These are phyloP conservation scores for Crossaster papposus DNA, from an alignment of 53 echinoderm and acorn worm genomes.

Conservation along the genomic window DNA sequence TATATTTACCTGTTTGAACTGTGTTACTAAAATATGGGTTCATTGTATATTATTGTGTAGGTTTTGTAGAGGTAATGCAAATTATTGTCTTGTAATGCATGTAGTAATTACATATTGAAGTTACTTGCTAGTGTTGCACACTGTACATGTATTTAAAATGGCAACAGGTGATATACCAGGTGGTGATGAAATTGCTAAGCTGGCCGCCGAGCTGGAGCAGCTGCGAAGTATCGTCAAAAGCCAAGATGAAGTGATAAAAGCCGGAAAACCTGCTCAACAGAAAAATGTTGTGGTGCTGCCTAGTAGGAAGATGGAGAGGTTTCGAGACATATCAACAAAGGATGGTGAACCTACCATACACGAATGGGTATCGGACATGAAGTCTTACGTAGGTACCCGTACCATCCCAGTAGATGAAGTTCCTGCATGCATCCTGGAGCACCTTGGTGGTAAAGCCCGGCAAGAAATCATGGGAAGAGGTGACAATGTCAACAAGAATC, in stretches of 20 bases:
- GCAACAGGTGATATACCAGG: not conserved
- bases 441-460: conserved; percentile 58
- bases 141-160: not conserved
- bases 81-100: too few relatives aligned
- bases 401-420: conserved; percentile 13
- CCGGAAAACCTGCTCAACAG: not conserved
- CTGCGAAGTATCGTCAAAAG: not conserved
- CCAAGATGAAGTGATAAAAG: not conserved
- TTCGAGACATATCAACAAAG: conserved; percentile 12
- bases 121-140: not conserved
- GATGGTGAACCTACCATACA: conserved; percentile 22
- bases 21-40: too few relatives aligned
- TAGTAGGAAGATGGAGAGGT: conserved; percentile 59
- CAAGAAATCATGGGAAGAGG: conserved; percentile 68
- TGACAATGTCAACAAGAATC: not conserved
- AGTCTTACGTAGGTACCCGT: conserved; percentile 41
- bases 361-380: conserved; percentile 61
- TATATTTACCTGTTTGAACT: too few relatives aligned
- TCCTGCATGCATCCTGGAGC: conserved; percentile 59
- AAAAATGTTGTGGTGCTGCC: not conserved
- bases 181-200: not conserved
- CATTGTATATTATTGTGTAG: too few relatives aligned
- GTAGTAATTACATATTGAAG: not conserved
- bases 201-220: not conserved
- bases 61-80: too few relatives aligned